Conservation (phyloP, 2,797 vertebrate species). For the Enteromius anoplus region DNA sequence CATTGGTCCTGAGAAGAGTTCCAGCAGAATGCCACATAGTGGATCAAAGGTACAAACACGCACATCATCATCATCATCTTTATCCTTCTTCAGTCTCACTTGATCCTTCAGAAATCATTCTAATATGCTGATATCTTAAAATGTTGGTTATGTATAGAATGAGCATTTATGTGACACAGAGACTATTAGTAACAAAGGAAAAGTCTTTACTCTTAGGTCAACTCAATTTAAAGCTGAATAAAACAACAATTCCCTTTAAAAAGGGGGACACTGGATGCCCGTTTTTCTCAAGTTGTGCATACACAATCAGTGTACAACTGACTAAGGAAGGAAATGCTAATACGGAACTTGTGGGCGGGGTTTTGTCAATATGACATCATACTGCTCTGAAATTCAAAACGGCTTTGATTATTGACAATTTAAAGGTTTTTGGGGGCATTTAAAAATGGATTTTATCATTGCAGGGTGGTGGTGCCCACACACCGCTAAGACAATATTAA, state of each 20-base stretch:
- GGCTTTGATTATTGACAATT: background rate
- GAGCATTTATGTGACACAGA: background rate
- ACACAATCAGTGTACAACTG: background rate
- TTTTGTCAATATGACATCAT: background rate
- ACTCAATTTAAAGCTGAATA: background rate
- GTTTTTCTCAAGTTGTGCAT: background rate
- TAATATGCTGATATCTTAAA: background rate
- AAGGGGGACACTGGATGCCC: background rate
- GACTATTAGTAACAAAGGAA: background rate
- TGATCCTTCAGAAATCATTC: background rate
- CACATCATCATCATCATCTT: background rate
- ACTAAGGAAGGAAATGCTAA: background rate
- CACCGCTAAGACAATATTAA: background rate
- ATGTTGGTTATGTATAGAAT: background rate
- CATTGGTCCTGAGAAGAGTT: slow-evolving; percentile 76
- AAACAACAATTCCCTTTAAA: background rate
- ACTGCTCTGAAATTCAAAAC: background rate
- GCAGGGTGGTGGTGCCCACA: background rate
- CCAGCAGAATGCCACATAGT: slow-evolving; percentile 73
- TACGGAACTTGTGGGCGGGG: background rate
- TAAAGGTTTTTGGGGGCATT: background rate
- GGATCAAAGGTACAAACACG: slow-evolving; percentile 75
- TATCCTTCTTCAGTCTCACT: background rate
- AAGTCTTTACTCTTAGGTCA: background rate
- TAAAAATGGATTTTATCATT: background rate